Conservation (phyloP, 2,113 vertebrate genomes). For the Menidia beryllina region DNA sequence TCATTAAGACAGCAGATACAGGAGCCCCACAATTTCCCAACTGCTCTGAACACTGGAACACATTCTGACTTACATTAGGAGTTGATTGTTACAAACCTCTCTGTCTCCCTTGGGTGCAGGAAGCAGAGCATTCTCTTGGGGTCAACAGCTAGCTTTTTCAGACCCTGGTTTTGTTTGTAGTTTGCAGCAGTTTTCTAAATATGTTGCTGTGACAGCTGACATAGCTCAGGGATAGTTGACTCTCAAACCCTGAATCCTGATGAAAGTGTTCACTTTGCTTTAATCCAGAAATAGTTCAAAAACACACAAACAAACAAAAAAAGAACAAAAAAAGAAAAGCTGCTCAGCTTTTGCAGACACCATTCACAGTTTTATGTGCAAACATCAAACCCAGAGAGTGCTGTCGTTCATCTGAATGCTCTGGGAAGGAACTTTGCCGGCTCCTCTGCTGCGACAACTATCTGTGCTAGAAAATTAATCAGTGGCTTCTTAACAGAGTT, state of each 20-base stretch:
- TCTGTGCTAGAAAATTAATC: slow-evolving; percentile 27
- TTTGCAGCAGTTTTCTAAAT: slow-evolving; percentile 55
- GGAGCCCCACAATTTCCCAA: slow-evolving; percentile 12
- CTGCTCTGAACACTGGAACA: slow-evolving; percentile 15
- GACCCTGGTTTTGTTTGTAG: slow-evolving; percentile 45
- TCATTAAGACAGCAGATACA: slow-evolving; percentile 15
- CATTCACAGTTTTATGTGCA: slow-evolving; percentile 34
- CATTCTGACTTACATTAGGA: slow-evolving; percentile 37
- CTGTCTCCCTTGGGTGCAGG: slow-evolving; percentile 20
- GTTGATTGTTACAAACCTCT: slow-evolving; percentile 41
- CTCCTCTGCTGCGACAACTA: slow-evolving; percentile 9
- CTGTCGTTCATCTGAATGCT: slow-evolving; percentile 18
- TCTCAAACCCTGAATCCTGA: slow-evolving; percentile 44
- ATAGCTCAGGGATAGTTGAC: slow-evolving; percentile 54
- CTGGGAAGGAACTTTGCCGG: slow-evolving; percentile 7
- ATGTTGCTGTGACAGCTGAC: slow-evolving; percentile 53
- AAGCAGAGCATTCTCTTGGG: slow-evolving; percentile 34
- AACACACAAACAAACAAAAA: too few species aligned
- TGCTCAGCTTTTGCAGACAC: slow-evolving; percentile 27
- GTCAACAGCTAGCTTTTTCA: slow-evolving; percentile 47
- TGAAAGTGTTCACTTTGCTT: slow-evolving; percentile 51
- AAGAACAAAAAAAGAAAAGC: too few species aligned
- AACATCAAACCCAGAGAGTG: slow-evolving; percentile 17
- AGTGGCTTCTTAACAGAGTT: slow-evolving; percentile 39
- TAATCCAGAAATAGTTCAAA: slow-evolving; percentile 67